Base-by-base conservation (phyloP, 2,113 vertebrate genomes). In the Mastomys natalensis region DNA sequence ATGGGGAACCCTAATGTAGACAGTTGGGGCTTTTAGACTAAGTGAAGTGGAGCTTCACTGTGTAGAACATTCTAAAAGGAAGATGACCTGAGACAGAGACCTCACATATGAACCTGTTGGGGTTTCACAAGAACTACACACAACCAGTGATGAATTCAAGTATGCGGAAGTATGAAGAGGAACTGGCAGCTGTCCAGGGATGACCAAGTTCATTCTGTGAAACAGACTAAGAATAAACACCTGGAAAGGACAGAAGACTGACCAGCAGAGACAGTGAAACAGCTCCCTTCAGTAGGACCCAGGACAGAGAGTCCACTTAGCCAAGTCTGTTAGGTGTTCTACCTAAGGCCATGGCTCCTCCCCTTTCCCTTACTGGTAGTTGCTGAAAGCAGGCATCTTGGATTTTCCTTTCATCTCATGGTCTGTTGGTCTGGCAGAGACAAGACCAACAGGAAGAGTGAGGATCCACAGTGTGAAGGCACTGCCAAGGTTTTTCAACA, bases 391-490 rank as follows among this genome's bases (percentile, higher is more conserved):
- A 29, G 68, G 15, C 0, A 6, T 22, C 29, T 72, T 24, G 40
- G 15, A 17, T 66, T 34, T 45, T 40, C 15, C 31, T 89, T n/a
- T 86, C n/a, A 3, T 62, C 5, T 26, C 34, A 34, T 34, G 2
- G 7, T 64, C 37, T 45, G 58, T 64, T 85, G 58, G n/a, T 85
- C 81, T 85, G 58, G 58, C 29, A 24, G 13, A 9, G 77, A 31
- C 72, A 53, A 1, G 29, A 34, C 7, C 51, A 58, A 15, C 37
- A 43, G 40, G 24, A 77, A 66, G 74, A 51, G 22, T 24, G 26
- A 7, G 3, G 16, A 24, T 0, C 0, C 16, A 0, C 21, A 17
- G 48, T 3, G 45, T 5, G 37, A 74, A 13, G 9, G 0, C 10
- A 1, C 2, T 24, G 13, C 8, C 48, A 1, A 12, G 68, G 10